A percentile compares a stretch with the other conserved stretches of the same genome.
Evolutionary conservation across 2,113 vertebrate species (phyloP).

Genomic region (Pogona vitticeps): DNA sequence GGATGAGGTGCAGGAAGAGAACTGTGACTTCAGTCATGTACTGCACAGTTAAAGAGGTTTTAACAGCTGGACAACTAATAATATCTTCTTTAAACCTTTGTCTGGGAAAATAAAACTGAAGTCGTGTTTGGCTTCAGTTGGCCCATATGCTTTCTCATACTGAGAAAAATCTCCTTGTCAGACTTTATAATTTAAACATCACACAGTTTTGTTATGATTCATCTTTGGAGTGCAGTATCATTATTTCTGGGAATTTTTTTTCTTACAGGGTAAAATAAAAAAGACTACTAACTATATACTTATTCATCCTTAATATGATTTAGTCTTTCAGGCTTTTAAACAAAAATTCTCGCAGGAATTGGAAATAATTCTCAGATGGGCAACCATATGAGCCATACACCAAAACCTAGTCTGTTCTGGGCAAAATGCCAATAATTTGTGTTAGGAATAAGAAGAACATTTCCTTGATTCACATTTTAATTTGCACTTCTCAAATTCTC

Average conservation of each 20-base stretch:
- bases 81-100: slow-evolving; percentile 2
- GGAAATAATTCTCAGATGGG: not conserved
- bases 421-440: not conserved
- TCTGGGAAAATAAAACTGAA: slow-evolving; percentile 32
- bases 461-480: not conserved
- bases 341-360: not conserved
- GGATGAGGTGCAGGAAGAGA: no score
- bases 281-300: not conserved
- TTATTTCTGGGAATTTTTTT: not conserved
- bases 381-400: not conserved
- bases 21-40: slow-evolving; percentile 6
- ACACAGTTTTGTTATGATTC: slow-evolving; percentile 45
- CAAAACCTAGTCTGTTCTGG: not conserved
- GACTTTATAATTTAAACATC: slow-evolving; percentile 36
- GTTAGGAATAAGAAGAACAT: not conserved
- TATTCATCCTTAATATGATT: slow-evolving; percentile 13
- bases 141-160: slow-evolving; percentile 34
- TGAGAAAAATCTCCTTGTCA: slow-evolving; percentile 23
- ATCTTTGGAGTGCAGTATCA: slow-evolving; percentile 29
- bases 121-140: slow-evolving; percentile 13
- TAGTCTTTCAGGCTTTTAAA: not conserved
- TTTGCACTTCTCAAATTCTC: not conserved
- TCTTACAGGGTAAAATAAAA: slow-evolving; percentile 3
- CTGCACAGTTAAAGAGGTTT: not conserved
- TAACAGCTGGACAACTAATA: slow-evolving; percentile 7